Evolutionary conservation across 1,140 invertebrate genomes (phyloP).

Genomic region (Pseudoatta argentina): DNA sequence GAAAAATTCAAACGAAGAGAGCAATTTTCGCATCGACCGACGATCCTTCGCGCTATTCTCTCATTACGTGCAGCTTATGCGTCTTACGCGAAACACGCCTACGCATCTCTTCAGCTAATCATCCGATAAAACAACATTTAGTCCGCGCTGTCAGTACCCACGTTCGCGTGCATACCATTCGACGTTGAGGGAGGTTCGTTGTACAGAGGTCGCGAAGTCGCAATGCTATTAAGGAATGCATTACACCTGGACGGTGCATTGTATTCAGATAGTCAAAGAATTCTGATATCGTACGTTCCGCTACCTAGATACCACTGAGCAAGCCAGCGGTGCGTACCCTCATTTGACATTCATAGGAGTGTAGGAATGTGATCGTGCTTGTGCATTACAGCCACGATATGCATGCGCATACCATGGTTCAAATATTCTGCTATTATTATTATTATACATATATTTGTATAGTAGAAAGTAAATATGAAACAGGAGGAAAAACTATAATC

Average conservation of each 20-base stretch:
- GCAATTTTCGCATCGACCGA: conserved; percentile 3
- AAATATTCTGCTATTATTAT: conserved; percentile 10
- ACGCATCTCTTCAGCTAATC: conserved; percentile 75
- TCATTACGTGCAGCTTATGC: neutral
- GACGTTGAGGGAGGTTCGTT: conserved; percentile 8
- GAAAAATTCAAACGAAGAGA: neutral
- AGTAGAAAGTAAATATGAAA: neutral
- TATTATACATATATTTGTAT: neutral
- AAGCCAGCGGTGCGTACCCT: conserved; percentile 71
- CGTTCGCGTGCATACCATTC: conserved; percentile 26
- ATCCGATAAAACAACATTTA: conserved; percentile 72
- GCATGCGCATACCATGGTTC: conserved; percentile 44
- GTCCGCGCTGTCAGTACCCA: conserved; percentile 28
- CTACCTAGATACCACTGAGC: conserved; percentile 68
- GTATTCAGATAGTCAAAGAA: conserved; percentile 81
- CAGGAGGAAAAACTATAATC: too few relatives aligned
- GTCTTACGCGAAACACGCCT: conserved; percentile 69
- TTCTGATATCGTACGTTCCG: conserved; percentile 66
- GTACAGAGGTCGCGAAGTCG: conserved; percentile 72
- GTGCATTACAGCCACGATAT: conserved; percentile 76
- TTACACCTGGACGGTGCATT: conserved; percentile 80
- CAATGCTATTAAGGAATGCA: conserved; percentile 79
- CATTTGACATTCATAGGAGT: conserved; percentile 83
- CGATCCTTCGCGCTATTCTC: neutral
- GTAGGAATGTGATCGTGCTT: conserved; percentile 67